Conservation (phyloP, 1,140 invertebrate genomes). For the Heterodera schachtii region DNA sequence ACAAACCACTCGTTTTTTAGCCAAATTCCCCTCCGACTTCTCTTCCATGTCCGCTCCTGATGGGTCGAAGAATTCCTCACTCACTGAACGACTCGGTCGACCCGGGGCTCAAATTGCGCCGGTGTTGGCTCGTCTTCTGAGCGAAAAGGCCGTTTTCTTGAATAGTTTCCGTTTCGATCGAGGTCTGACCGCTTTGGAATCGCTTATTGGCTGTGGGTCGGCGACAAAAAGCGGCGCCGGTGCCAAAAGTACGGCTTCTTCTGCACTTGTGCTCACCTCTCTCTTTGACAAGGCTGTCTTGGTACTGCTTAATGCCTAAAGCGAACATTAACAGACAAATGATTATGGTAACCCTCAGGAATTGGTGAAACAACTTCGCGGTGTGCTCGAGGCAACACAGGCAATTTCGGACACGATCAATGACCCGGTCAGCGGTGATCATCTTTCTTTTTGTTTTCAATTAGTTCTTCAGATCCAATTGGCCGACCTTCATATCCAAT, state of each 20-base stretch:
- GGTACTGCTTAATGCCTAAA: constrained; percentile 21
- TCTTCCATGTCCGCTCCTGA: not conserved
- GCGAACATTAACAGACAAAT: not conserved
- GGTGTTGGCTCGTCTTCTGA: constrained; percentile 56
- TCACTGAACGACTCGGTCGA: constrained; percentile 43
- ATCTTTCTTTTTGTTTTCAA: constrained; percentile 4
- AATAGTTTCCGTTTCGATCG: constrained; percentile 51
- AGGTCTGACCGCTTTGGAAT: constrained; percentile 52
- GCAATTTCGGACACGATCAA: constrained; percentile 85
- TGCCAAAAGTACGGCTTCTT: not conserved
- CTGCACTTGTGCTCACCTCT: constrained; percentile 25
- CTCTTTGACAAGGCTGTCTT: constrained; percentile 54
- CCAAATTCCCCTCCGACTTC: constrained; percentile 13
- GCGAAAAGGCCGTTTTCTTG: constrained; percentile 45
- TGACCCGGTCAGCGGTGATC: constrained; percentile 75
- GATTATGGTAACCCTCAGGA: constrained; percentile 70
- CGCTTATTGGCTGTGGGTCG: constrained; percentile 36
- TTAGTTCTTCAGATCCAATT: constrained; percentile 67
- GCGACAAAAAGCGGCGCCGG: constrained; percentile 8
- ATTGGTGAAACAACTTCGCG: constrained; percentile 84
- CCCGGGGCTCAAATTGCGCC: constrained; percentile 58
- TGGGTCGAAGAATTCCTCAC: constrained; percentile 20
- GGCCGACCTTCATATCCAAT: constrained; percentile 85
- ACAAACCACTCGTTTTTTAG: not conserved
- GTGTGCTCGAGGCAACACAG: constrained; percentile 87